Percentiles rank a stretch among this genome's conserved stretches.
Evolutionary conservation across 1,140 invertebrate genomes (phyloP).

Genomic region (Asobara japonica): DNA sequence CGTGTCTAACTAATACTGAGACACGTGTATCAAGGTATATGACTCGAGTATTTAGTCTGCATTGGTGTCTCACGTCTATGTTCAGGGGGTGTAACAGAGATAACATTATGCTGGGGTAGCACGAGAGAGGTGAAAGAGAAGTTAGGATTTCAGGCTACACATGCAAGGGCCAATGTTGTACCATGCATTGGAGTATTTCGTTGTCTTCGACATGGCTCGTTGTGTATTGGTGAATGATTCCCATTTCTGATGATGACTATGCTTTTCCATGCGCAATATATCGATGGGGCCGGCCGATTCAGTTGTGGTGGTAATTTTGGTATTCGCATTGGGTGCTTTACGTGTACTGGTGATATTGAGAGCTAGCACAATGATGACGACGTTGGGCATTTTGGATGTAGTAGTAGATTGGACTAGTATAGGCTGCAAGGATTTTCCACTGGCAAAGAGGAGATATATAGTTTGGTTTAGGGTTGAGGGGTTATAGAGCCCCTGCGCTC

Average conservation of each 20-base stretch:
- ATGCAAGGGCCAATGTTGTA: not conserved
- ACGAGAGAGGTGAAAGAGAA: not conserved
- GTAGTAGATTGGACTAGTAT: not conserved
- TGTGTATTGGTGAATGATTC: conserved; percentile 1
- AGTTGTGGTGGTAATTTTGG: conserved; percentile 20
- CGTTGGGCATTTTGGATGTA: not conserved
- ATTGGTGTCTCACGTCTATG: not conserved
- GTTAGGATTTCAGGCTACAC: not conserved
- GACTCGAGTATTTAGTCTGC: not conserved
- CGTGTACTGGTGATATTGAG: conserved; percentile 1
- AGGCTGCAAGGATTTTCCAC: conserved; percentile 19
- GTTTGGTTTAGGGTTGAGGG: not conserved
- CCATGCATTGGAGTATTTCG: not conserved
- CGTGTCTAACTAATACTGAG: not conserved
- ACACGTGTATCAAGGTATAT: not conserved
- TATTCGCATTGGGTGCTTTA: not conserved
- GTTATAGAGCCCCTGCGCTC: not conserved
- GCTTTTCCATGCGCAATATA: not conserved
- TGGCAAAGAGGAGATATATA: conserved; percentile 8
- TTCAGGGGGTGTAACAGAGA: not conserved
- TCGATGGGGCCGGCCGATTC: not conserved
- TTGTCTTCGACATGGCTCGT: not conserved
- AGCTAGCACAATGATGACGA: conserved; percentile 17
- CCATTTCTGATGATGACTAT: conserved; percentile 16
- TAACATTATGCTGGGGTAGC: not conserved